Base-by-base conservation (phyloP, 2,888 invertebrate genomes). In the Mesorhabditis sp. region DNA sequence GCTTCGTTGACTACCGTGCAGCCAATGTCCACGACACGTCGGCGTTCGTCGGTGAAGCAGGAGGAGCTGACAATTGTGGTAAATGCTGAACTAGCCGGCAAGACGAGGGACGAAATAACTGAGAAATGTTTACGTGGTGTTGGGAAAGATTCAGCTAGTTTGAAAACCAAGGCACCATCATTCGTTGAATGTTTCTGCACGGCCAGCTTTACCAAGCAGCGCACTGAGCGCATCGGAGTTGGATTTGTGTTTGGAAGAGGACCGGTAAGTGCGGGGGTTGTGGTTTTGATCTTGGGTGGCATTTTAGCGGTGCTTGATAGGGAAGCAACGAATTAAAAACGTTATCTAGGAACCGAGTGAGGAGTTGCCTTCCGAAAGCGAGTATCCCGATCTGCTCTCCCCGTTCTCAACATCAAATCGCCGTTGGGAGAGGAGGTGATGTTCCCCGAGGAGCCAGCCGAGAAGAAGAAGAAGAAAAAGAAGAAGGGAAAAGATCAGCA, bases 221-320 rank as follows among this genome's bases (percentile, higher is more conserved):
- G 77, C 45, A 76, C 76, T 4, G 77, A 73, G 45, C 76, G 76
- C 64, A 77, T 79, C 42, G 77, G 77, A 2, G 75, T 79, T 7
- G 79, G 79, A 15, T 73, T 79, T 13, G 74, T 79, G 44, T 79
- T 72, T 67, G 78, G 76, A 62, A 68, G 61, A 68, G 64, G 15
- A 45, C 58, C 43, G 62, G 64, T 7, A 61, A 62, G 4, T 62
- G 74, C 41, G 70, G 72, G 4, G 70, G 66, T 62, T 74, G 1
- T 67, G 70, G 7, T 15, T 63, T 13, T 1, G 13, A 43, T 43
- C 45, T 63, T n/a, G 15, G 10, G 10, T 28, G 28, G 28, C 58
- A 10, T 50, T 50, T 50, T 50, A 13, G 10, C 45, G 7, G 28
- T 2, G 41, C 5, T 42, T 65, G 4, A 2, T 43, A 28, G 7